These are phyloP conservation scores for Sycophila texana DNA, from an alignment of 2,888 invertebrate species.

Conservation along the genomic window DNA sequence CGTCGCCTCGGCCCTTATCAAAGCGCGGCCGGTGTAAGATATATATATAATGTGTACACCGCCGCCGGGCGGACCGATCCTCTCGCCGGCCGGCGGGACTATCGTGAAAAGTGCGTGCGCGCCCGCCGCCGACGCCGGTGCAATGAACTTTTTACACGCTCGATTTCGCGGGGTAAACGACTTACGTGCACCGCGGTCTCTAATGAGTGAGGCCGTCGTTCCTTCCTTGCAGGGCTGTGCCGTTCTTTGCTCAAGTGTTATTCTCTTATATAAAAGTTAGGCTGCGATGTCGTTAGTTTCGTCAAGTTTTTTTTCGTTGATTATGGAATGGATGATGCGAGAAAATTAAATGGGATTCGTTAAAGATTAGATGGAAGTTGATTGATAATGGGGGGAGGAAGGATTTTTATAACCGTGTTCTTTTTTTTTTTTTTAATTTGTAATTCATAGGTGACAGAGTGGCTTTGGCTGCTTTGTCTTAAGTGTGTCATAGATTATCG, in stretches of 20 bases:
- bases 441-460: neutral
- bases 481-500: slow-evolving; percentile 31
- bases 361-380: neutral
- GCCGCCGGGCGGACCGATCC: neutral
- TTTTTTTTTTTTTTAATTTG: slow-evolving; percentile 7
- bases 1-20: slow-evolving; percentile 1
- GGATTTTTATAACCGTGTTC: neutral
- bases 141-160: slow-evolving; percentile 14
- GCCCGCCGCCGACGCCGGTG: neutral
- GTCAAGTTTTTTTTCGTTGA: neutral
- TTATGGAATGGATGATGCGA: neutral
- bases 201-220: too few relatives aligned
- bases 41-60: too few relatives aligned
- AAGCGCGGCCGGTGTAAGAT: too few relatives aligned
- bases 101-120: slow-evolving; percentile 14
- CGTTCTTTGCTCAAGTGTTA: too few relatives aligned
- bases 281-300: neutral
- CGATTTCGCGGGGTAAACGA: too few relatives aligned
- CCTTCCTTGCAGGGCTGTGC: too few relatives aligned
- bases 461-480: neutral
- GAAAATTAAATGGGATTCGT: too few relatives aligned
- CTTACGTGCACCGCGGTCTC: too few relatives aligned
- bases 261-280: neutral
- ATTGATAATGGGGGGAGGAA: neutral
- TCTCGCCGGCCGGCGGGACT: neutral